Percentiles rank a stretch among this genome's conserved stretches.
These are phyloP conservation scores for Phrynocephalus vlangalii DNA, from an alignment of 2,797 vertebrate species.

Conservation along the genomic window DNA sequence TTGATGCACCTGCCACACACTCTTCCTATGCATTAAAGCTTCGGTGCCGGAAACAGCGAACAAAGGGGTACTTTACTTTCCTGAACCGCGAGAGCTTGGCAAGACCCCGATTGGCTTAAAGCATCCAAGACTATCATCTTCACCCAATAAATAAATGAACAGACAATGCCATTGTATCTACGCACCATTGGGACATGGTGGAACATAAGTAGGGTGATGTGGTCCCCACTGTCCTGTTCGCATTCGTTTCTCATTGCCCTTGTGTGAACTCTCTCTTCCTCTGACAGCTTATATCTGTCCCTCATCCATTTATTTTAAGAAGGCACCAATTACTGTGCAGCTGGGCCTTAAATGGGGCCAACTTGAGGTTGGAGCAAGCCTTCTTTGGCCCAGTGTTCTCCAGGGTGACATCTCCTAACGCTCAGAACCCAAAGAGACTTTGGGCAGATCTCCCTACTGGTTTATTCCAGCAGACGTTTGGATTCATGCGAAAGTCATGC, in stretches of 20 bases:
- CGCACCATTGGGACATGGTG: slow-evolving; percentile 21
- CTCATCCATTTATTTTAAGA: neutral
- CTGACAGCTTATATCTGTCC: neutral
- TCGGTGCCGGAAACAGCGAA: neutral
- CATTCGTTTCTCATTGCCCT: neutral
- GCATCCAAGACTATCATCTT: neutral
- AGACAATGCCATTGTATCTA: neutral
- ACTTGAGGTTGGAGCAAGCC: neutral
- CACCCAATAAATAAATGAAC: neutral
- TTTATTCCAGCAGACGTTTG: too few relatives aligned
- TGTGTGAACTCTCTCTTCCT: neutral
- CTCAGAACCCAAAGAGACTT: too few relatives aligned
- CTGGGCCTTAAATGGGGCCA: neutral
- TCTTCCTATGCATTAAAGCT: slow-evolving; percentile 25
- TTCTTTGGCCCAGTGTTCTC: too few relatives aligned
- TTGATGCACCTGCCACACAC: neutral
- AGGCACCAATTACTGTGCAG: neutral
- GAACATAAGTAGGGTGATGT: neutral
- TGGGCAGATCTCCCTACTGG: too few relatives aligned
- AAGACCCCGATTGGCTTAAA: slow-evolving; percentile 32
- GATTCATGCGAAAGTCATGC: too few relatives aligned
- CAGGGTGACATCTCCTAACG: too few relatives aligned
- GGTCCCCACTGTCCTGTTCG: slow-evolving; percentile 7
- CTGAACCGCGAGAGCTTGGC: slow-evolving; percentile 6
- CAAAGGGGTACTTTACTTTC: neutral